Evolutionary conservation across 1,140 invertebrate genomes (phyloP).

Genomic region (Oryzaephilus surinamensis): DNA sequence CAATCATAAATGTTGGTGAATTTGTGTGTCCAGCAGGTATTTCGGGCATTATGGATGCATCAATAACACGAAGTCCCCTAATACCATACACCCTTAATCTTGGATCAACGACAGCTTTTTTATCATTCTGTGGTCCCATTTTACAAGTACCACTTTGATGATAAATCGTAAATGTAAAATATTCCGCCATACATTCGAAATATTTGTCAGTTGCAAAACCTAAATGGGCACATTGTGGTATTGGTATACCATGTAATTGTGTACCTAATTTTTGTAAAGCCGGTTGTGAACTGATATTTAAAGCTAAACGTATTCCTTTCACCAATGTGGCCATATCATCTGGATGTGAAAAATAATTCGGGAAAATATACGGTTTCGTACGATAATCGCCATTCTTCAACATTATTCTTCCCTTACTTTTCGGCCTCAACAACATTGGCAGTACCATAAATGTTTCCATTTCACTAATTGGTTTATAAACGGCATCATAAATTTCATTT

Average conservation of each 20-base stretch:
- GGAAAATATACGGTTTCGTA: slow-evolving; percentile 67
- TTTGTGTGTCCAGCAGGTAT: slow-evolving; percentile 54
- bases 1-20: slow-evolving; percentile 58
- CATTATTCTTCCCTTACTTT: slow-evolving; percentile 56
- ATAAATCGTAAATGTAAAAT: slow-evolving; percentile 61
- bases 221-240: slow-evolving; percentile 65
- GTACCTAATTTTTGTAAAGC: slow-evolving; percentile 32
- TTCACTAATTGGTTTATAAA: slow-evolving; percentile 32
- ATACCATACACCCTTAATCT: slow-evolving; percentile 58
- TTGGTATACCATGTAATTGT: slow-evolving; percentile 47
- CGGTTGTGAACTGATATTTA: slow-evolving; percentile 31
- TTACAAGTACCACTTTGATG: slow-evolving; percentile 75
- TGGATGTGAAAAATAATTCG: slow-evolving; percentile 61
- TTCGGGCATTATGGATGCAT: slow-evolving; percentile 55
- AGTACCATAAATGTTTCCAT: slow-evolving; percentile 35
- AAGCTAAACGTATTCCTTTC: slow-evolving; percentile 28
- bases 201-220: slow-evolving; percentile 66
- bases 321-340: slow-evolving; percentile 36
- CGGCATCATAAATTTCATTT: slow-evolving; percentile 33
- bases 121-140: slow-evolving; percentile 64
- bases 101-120: slow-evolving; percentile 58
- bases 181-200: slow-evolving; percentile 57
- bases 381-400: slow-evolving; percentile 56
- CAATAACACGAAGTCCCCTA: slow-evolving; percentile 53
- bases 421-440: slow-evolving; percentile 57